Evolutionary conservation across 2,888 invertebrate genomes (phyloP).

Genomic region (Eutolmus rufibarbis): DNA sequence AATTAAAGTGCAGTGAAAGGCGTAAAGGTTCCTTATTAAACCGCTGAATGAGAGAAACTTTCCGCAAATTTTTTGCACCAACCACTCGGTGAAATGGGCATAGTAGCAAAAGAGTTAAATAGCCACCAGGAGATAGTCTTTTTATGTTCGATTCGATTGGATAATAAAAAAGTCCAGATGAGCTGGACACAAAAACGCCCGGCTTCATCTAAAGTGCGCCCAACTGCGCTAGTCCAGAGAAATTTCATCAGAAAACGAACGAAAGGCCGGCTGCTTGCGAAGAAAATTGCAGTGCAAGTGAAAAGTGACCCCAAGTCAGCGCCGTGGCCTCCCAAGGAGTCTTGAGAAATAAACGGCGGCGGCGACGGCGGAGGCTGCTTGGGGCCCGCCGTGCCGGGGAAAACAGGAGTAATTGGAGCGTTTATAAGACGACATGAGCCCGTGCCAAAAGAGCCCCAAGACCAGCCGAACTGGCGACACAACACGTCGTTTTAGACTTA

Average conservation of each 20-base stretch:
- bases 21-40: not conserved
- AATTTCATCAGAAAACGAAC: not conserved
- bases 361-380: not conserved
- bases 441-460: not conserved
- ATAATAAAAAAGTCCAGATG: not conserved
- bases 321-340: not conserved
- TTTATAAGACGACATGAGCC: not conserved
- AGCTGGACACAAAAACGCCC: not conserved
- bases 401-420: not conserved
- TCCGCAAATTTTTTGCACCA: not conserved
- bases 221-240: not conserved
- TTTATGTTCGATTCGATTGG: not conserved
- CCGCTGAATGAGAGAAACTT: not conserved
- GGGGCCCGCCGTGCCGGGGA: not conserved
- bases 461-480: not conserved
- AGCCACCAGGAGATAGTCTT: not conserved
- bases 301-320: not conserved
- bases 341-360: not conserved
- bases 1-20: slow-evolving; percentile 1
- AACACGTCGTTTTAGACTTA: not conserved
- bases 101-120: not conserved
- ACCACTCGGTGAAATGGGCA: not conserved
- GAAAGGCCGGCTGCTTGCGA: not conserved
- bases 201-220: not conserved
- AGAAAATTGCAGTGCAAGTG: slow-evolving; percentile 4